Percentiles rank a stretch among this genome's conserved stretches.
These are phyloP conservation scores for Takifugu bimaculatus DNA, from an alignment of 2,113 vertebrate species.

Conservation along the genomic window DNA sequence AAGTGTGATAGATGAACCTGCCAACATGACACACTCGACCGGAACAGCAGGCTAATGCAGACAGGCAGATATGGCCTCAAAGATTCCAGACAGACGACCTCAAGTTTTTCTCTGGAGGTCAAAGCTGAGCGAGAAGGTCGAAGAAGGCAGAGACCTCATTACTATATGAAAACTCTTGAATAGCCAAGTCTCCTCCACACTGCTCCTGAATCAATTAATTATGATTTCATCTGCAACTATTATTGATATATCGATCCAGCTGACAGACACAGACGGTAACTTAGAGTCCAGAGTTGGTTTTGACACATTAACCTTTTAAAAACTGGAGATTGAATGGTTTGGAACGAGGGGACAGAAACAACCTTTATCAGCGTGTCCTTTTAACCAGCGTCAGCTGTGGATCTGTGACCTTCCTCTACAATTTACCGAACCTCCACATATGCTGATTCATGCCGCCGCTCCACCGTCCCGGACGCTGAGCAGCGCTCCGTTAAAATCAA, in stretches of 20 bases:
- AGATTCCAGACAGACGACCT: conserved; percentile 8
- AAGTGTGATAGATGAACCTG: conserved; percentile 44
- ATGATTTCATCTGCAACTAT: too few relatives aligned
- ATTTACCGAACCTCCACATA: conserved; percentile 13
- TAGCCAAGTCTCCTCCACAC: too few relatives aligned
- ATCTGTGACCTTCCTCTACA: conserved; percentile 36
- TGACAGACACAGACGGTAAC: too few relatives aligned
- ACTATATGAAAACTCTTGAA: too few relatives aligned
- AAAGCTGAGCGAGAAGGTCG: too few relatives aligned
- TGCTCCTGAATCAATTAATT: too few relatives aligned
- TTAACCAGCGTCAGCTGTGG: conserved; percentile 12
- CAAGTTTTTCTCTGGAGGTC: neutral
- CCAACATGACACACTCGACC: conserved; percentile 20
- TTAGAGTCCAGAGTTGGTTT: neutral
- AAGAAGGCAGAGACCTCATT: too few relatives aligned
- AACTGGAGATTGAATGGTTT: neutral
- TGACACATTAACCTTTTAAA: neutral
- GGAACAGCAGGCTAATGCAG: too few relatives aligned
- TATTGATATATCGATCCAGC: too few relatives aligned
- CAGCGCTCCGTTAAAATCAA: neutral
- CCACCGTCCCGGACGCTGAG: neutral
- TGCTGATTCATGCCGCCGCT: conserved; percentile 17
- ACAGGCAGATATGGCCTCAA: neutral
- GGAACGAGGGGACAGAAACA: neutral
- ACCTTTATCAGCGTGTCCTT: conserved; percentile 22